A percentile compares a stretch with the other conserved stretches of the same genome.
phyloP scores from a whole-genome alignment of 2,113 vertebrate species.

The Notothenia coriiceps region DNA sequence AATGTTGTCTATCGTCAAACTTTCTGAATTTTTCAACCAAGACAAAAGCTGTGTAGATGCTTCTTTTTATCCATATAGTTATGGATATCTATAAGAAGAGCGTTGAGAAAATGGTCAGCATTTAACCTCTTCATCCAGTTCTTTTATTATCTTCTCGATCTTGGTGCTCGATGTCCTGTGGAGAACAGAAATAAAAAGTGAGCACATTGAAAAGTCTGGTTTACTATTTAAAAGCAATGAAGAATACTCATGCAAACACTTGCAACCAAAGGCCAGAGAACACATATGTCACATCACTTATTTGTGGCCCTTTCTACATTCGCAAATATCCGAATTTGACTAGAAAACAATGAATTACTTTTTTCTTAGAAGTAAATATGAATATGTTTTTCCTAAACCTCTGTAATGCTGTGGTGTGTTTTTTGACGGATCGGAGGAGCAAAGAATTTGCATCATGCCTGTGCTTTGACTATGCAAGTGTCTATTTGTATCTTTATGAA shows the following conservation, averaged over 20 bases:
- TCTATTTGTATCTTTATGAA: neutral
- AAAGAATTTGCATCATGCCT: constrained; percentile 11
- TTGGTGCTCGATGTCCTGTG: constrained; percentile 92
- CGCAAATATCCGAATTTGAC: neutral
- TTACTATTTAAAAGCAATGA: neutral
- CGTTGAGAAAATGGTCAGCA: neutral
- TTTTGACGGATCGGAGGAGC: neutral
- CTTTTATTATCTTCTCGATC: constrained; percentile 97
- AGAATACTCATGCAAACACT: neutral
- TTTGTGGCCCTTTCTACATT: neutral
- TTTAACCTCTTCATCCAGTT: constrained; percentile 96
- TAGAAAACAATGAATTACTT: neutral
- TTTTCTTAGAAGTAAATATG: neutral
- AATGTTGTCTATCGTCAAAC: neutral
- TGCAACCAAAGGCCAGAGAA: neutral
- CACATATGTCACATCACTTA: neutral
- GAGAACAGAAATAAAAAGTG: constrained; percentile 17
- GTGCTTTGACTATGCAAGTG: neutral
- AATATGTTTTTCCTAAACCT: neutral
- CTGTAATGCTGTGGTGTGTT: neutral
- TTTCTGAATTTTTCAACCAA: neutral
- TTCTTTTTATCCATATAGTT: neutral
- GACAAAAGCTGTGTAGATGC: neutral
- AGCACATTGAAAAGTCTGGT: neutral
- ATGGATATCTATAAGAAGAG: neutral